These are phyloP conservation scores for Eulemur macaco DNA, from an alignment of 2,113 vertebrate species.

Conservation along the genomic window DNA sequence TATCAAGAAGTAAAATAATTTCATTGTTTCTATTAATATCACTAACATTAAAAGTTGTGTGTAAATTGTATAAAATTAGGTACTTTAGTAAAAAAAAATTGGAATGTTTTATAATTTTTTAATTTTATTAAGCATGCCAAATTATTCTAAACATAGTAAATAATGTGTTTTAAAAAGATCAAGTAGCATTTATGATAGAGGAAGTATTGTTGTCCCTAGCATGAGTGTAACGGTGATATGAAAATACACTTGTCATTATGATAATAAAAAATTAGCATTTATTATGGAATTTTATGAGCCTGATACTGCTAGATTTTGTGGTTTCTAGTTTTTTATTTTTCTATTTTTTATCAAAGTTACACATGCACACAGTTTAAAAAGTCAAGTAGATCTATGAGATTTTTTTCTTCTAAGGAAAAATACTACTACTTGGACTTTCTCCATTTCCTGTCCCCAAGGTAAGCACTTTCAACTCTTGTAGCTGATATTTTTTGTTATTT, in stretches of 20 bases:
- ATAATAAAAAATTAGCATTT: conserved; percentile 55
- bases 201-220: conserved; percentile 43
- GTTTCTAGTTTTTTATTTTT: not conserved
- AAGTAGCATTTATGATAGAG: conserved; percentile 20
- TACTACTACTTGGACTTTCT: not conserved
- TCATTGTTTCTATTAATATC: conserved; percentile 57
- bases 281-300: conserved; percentile 13
- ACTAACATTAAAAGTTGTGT: conserved; percentile 53
- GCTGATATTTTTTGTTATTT: not conserved
- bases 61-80: conserved; percentile 61
- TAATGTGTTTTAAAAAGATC: conserved; percentile 31
- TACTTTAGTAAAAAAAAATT: conserved; percentile 31
- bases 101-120: conserved; percentile 55
- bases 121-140: conserved; percentile 58
- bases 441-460: not conserved
- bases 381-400: not conserved
- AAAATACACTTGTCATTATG: conserved; percentile 50
- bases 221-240: conserved; percentile 56
- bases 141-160: conserved; percentile 45
- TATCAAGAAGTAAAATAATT: conserved; percentile 54
- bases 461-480: not conserved
- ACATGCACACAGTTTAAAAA: not conserved
- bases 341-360: not conserved
- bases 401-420: not conserved
- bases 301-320: not conserved